Evolutionary conservation across 2,888 invertebrate genomes (phyloP).

Genomic region (Eupithecia inturbata): DNA sequence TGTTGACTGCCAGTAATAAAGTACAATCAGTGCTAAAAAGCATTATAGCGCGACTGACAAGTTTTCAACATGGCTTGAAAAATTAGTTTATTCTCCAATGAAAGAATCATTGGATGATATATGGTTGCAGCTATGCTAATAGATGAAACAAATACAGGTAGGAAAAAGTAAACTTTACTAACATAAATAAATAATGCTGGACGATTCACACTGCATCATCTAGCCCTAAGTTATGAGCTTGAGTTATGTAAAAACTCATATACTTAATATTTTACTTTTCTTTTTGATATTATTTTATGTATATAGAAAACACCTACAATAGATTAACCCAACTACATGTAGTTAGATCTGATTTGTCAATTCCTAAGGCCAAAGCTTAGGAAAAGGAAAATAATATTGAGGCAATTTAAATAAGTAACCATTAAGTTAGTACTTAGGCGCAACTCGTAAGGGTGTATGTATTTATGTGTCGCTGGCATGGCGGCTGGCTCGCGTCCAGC

Average conservation of each 20-base stretch:
- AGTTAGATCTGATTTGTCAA: not conserved
- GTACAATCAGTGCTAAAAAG: not conserved
- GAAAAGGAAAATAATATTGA: not conserved
- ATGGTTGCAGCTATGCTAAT: no score
- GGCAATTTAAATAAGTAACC: not conserved
- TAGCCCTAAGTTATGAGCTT: not conserved
- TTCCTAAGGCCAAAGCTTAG: not conserved
- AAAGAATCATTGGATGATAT: no score
- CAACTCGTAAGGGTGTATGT: constrained; percentile 70
- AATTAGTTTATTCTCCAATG: not conserved
- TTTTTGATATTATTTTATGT: not conserved
- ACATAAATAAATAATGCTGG: not conserved
- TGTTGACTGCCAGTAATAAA: not conserved
- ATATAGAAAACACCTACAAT: not conserved
- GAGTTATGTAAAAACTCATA: no score
- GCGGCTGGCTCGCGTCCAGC: constrained; percentile 83
- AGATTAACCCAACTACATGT: not conserved
- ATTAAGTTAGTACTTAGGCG: constrained; percentile 54
- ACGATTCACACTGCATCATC: no score
- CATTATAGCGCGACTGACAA: not conserved
- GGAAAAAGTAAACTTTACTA: no score
- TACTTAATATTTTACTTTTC: no score
- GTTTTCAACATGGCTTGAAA: not conserved
- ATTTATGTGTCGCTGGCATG: constrained; percentile 70
- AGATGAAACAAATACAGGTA: not conserved